These are phyloP conservation scores for Cerceris ruficornis DNA, from an alignment of 2,888 invertebrate genomes.

Conservation along the genomic window DNA sequence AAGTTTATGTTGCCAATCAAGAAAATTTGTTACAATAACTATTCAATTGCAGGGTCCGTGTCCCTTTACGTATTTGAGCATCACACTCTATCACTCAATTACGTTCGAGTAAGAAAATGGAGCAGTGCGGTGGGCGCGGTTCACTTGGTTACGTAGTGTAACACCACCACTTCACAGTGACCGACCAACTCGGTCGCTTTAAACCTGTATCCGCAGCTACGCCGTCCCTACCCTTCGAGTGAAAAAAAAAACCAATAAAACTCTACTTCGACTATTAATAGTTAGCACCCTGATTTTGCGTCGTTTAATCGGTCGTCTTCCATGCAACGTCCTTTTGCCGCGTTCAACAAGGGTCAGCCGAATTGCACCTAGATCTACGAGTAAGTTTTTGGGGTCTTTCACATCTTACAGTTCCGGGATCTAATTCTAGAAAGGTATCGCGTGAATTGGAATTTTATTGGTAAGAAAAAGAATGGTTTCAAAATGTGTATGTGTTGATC, in stretches of 20 bases:
- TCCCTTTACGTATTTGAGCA: constrained; percentile 11
- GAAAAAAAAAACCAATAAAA: constrained; percentile 53
- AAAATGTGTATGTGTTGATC: too few relatives aligned
- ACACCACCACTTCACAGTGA: constrained; percentile 65
- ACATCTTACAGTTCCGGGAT: too few relatives aligned
- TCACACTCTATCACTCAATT: constrained; percentile 48
- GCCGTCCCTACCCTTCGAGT: constrained; percentile 30
- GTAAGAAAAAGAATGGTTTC: too few relatives aligned
- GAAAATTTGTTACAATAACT: background rate
- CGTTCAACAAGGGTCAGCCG: background rate
- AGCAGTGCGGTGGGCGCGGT: constrained; percentile 62
- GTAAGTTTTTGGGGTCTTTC: too few relatives aligned
- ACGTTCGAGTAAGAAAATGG: constrained; percentile 66
- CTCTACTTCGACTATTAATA: constrained; percentile 46
- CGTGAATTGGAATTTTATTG: too few relatives aligned
- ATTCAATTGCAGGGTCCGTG: background rate
- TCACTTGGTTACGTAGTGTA: constrained; percentile 63
- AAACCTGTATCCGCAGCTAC: constrained; percentile 48
- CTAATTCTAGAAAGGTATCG: too few relatives aligned
- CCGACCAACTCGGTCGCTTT: constrained; percentile 66
- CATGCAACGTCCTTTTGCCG: background rate
- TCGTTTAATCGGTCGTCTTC: constrained; percentile 23
- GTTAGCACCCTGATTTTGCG: constrained; percentile 15
- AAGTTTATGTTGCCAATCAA: background rate
- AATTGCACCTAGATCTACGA: too few relatives aligned